Conservation (phyloP, 2,113 vertebrate genomes). For the Macquaria australasica region DNA sequence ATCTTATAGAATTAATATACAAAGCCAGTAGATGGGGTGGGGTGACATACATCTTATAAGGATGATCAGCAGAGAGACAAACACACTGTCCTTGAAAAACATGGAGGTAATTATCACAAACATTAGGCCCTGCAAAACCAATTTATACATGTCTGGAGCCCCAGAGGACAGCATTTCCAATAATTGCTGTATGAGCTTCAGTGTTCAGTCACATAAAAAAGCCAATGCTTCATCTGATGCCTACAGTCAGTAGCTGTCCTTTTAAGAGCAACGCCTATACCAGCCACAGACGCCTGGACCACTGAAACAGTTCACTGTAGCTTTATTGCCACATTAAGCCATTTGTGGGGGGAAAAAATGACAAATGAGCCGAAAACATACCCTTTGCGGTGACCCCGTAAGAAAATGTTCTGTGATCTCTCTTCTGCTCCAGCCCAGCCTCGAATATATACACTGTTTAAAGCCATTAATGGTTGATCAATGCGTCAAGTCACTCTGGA, state of each 20-base stretch:
- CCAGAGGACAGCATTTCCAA: constrained; percentile 24
- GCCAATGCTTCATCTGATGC: constrained; percentile 27
- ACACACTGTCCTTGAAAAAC: constrained; percentile 40
- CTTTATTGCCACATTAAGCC: constrained; percentile 20
- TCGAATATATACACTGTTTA: constrained; percentile 22
- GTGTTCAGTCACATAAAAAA: constrained; percentile 33
- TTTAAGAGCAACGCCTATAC: background rate
- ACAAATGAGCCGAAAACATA: background rate
- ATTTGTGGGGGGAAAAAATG: background rate
- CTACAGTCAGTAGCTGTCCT: constrained; percentile 19
- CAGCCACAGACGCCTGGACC: constrained; percentile 2
- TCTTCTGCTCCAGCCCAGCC: constrained; percentile 19
- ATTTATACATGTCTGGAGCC: constrained; percentile 4
- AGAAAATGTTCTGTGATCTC: background rate
- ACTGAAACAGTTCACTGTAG: constrained; percentile 10
- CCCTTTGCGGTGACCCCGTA: constrained; percentile 7
- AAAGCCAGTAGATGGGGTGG: background rate
- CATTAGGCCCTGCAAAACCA: constrained; percentile 22
- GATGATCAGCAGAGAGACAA: constrained; percentile 27
- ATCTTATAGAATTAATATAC: background rate
- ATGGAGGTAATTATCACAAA: constrained; percentile 44
- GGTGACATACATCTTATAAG: background rate
- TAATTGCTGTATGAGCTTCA: constrained; percentile 53
- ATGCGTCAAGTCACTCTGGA: constrained; percentile 70
- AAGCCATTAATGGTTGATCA: constrained; percentile 74